These are phyloP conservation scores for Arge pagana DNA, from an alignment of 2,888 invertebrate species.

Conservation along the genomic window DNA sequence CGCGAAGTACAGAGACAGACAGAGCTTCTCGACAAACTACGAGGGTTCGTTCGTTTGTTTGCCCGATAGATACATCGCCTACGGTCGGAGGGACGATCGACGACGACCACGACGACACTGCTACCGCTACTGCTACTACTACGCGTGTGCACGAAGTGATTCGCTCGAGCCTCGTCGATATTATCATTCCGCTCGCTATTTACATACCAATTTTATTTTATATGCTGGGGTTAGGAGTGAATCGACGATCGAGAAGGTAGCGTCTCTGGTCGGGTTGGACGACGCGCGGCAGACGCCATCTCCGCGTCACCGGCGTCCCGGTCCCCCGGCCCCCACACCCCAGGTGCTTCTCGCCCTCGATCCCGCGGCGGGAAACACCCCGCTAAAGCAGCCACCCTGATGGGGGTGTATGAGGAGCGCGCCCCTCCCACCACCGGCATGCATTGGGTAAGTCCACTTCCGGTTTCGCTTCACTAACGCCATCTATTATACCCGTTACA, in stretches of 20 bases:
- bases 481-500: no score
- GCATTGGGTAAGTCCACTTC: constrained; percentile 84
- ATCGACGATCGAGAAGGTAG: constrained; percentile 25
- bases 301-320: constrained; percentile 57
- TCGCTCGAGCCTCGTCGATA: neutral
- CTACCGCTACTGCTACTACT: no score
- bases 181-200: neutral
- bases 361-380: constrained; percentile 55
- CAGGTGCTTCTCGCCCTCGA: constrained; percentile 50
- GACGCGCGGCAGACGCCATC: constrained; percentile 55
- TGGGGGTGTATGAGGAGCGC: constrained; percentile 90
- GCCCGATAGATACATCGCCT: no score
- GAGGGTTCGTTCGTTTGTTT: no score
- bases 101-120: no score
- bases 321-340: constrained; percentile 60
- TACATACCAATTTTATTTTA: neutral
- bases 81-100: no score
- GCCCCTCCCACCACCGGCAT: constrained; percentile 79
- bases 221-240: constrained; percentile 10
- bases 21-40: no score
- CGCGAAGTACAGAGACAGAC: no score
- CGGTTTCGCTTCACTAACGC: no score
- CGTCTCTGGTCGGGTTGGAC: constrained; percentile 30
- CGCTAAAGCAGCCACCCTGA: constrained; percentile 66
- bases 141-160: neutral